phyloP scores from a whole-genome alignment of 1,140 invertebrate species.

The Thaumatotibia leucotreta region DNA sequence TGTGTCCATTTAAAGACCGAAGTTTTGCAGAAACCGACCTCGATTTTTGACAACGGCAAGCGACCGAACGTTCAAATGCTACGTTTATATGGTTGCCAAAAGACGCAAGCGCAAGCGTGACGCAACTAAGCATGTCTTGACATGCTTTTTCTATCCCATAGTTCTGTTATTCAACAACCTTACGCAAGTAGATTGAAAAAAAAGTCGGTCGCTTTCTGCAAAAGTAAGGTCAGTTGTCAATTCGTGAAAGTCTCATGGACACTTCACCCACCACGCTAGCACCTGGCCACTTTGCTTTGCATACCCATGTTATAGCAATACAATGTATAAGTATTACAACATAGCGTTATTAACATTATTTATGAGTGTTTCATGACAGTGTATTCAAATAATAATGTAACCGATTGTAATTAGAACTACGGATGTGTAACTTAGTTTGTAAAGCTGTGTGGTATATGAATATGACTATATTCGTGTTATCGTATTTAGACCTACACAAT shows the following conservation, averaged over 20 bases:
- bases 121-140: too few relatives aligned
- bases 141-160: too few relatives aligned
- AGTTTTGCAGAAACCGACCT: too few relatives aligned
- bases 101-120: too few relatives aligned
- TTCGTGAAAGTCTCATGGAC: too few relatives aligned
- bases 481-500: background rate
- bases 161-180: too few relatives aligned
- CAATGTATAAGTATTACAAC: background rate
- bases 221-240: too few relatives aligned
- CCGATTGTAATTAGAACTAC: background rate
- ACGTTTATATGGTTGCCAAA: too few relatives aligned
- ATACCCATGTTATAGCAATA: background rate
- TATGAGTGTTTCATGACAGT: conserved; percentile 19
- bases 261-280: conserved; percentile 57
- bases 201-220: too few relatives aligned
- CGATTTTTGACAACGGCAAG: too few relatives aligned
- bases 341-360: conserved; percentile 12
- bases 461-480: background rate
- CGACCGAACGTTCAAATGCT: too few relatives aligned
- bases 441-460: background rate
- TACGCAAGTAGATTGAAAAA: too few relatives aligned
- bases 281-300: conserved; percentile 66
- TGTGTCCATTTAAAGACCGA: background rate
- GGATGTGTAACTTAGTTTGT: background rate
- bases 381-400: conserved; percentile 14